Evolutionary conservation across 2,797 vertebrate genomes (phyloP), one percentile per base, ranked within the genome.

Genomic region (Loris lydekkerianus): DNA sequence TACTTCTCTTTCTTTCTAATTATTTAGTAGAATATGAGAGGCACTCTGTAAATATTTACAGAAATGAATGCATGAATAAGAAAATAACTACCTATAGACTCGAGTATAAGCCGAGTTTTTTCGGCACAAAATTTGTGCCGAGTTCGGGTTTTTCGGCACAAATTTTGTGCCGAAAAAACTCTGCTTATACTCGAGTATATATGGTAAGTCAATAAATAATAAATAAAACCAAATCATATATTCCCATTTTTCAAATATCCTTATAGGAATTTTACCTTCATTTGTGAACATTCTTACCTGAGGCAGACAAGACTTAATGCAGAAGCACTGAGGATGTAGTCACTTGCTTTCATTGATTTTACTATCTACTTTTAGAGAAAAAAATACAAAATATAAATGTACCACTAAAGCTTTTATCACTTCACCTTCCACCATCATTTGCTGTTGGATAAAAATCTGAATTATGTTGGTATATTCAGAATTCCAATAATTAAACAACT

Each of bases 41-140:
- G 29, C 2, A 75, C 29, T 91, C n/a, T 43, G 65, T 89, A 92
- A 73, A 92, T 89, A 70, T 88, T 27, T 60, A 78, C 40, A 40
- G 40, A 40, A 94, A 93, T 69, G 95, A 95, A 72, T 69, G 61
- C 13, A 80, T 91, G 27, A 84, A 92, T 95, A 86, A 94, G 77
- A 80, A 76, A 86, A 40, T n/a, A 95, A 87, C 67, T 75, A 80
- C 34, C 34, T 34, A 34, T 34, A 34, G 34, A 34, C 34, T 34
- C 34, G 34, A 34, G 34, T 34, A 34, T 34, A 34, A 34, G 34
- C 34, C 34, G 34, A 34, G 34, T 34, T 34, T 34, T 34, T 34
- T 34, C 34, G 34, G 34, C 34, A 34, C 34, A 34, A 34, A 34
- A 34, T 34, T 34, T 34, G 34, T 34, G 34, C 34, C 34, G 34